Evolutionary conservation across 1,140 invertebrate species (phyloP), one percentile per base, ranked within the genome.

Genomic region (Brachionus calyciflorus): DNA sequence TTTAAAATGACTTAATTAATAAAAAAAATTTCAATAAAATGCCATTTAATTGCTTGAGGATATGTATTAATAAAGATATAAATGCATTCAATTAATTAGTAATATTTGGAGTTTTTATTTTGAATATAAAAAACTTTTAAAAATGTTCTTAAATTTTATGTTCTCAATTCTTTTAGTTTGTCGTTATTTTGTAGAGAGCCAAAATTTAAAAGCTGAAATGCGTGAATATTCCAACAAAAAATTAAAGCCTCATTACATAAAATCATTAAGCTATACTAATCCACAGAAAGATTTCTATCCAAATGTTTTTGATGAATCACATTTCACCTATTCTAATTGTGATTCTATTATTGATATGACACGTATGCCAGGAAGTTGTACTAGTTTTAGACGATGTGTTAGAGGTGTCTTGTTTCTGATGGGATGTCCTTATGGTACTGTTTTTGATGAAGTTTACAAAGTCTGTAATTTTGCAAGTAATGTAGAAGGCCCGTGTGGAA

Each of bases 401-500:
- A 65, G 44, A 24, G 60, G 40, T 14, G 10, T 44, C 10, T 17
- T 44, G 10, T 44, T 44, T 44, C 12, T 65, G 24, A 65, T 65
- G 33, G 24, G 24, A 65, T 65, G 60, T 65, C 60, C 60, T 5
- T 24, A n/a, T 44, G 41, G 60, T 2, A 65, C 60, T 21, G 60
- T 65, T 19, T 65, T 65, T 65, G 60, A 65, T 65, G 7, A 65
- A 5, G 4, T 30, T 5, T 12, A 44, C 21, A 65, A 65, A 65
- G 40, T 44, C 6, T 65, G 60, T 19, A 65, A 65, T 65, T 65
- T 65, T 44, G 17, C 40, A 24, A 44, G 37, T 65, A 65, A 65
- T 24, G n/a, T 65, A 6, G 41, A 24, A 19, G 60, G 60, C 24
- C 24, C 21, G 1, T 65, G 60, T n/a, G 60, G 60, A 19, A 3